phyloP scores from a whole-genome alignment of 1,140 invertebrate species.

The Caerostris extrusa region DNA sequence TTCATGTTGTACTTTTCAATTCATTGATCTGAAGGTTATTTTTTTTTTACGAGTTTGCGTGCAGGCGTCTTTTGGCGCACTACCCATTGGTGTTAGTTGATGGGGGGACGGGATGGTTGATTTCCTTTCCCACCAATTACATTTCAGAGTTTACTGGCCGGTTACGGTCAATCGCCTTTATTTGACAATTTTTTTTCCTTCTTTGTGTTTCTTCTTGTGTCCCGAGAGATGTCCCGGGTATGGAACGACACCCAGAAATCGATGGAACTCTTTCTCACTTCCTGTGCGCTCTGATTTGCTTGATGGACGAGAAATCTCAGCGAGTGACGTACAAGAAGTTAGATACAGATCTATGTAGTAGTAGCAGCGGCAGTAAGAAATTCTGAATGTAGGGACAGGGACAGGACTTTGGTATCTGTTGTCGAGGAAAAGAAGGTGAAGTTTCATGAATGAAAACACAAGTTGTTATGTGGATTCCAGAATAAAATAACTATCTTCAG shows the following conservation, averaged over 20 bases:
- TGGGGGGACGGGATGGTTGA: neutral
- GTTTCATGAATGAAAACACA: no score
- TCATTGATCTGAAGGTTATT: neutral
- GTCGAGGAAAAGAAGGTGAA: no score
- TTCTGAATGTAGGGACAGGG: no score
- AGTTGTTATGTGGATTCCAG: no score
- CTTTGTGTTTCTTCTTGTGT: neutral
- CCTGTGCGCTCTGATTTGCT: neutral
- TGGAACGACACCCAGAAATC: conserved; percentile 33
- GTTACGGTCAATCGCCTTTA: conserved; percentile 56
- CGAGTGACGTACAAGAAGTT: neutral
- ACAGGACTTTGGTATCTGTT: no score
- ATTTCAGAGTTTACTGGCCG: neutral
- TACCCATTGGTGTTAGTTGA: conserved; percentile 6
- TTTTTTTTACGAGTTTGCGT: neutral
- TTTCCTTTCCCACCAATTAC: conserved; percentile 8
- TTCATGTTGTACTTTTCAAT: neutral
- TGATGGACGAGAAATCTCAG: neutral
- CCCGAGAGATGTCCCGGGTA: conserved; percentile 17
- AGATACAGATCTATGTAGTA: neutral
- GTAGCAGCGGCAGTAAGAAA: no score
- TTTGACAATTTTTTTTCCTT: conserved; percentile 21
- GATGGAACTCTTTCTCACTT: neutral
- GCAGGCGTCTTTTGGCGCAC: neutral
- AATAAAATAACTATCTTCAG: no score